Evolutionary conservation across 2,797 vertebrate species (phyloP).

Genomic region (Onychomys torridus): DNA sequence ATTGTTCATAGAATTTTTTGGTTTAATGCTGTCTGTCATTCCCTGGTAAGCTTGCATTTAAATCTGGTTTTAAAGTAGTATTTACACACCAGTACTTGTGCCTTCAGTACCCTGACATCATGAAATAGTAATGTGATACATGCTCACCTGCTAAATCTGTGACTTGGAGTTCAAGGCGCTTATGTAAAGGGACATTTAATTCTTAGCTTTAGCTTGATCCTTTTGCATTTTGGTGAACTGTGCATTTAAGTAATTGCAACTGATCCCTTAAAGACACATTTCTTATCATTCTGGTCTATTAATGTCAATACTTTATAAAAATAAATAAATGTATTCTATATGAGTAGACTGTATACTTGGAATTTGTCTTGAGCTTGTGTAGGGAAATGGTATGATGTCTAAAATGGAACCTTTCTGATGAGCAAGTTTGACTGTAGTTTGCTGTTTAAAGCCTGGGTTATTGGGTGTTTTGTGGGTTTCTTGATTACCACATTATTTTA

Average conservation of each 20-base stretch:
- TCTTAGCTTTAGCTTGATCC: conserved; percentile 40
- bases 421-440: background rate
- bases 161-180: conserved; percentile 12
- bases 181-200: conserved; percentile 55
- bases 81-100: background rate
- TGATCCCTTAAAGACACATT: conserved; percentile 19
- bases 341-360: background rate
- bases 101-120: background rate
- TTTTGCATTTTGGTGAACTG: conserved; percentile 50
- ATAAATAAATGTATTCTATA: conserved; percentile 17
- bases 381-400: background rate
- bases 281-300: background rate
- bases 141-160: conserved; percentile 45
- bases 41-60: conserved; percentile 5
- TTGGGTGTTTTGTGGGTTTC: background rate
- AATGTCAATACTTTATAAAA: conserved; percentile 23
- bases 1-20: background rate
- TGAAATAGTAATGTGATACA: conserved; percentile 4
- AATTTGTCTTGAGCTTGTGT: conserved; percentile 3
- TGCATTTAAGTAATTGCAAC: conserved; percentile 19
- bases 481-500: conserved; percentile 7
- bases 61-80: conserved; percentile 42
- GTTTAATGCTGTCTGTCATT: conserved; percentile 33
- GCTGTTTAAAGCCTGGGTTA: conserved; percentile 35
- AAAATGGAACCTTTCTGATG: background rate